Base-by-base conservation (phyloP, 2,888 invertebrate genomes). In the Harpalus rufipes region DNA sequence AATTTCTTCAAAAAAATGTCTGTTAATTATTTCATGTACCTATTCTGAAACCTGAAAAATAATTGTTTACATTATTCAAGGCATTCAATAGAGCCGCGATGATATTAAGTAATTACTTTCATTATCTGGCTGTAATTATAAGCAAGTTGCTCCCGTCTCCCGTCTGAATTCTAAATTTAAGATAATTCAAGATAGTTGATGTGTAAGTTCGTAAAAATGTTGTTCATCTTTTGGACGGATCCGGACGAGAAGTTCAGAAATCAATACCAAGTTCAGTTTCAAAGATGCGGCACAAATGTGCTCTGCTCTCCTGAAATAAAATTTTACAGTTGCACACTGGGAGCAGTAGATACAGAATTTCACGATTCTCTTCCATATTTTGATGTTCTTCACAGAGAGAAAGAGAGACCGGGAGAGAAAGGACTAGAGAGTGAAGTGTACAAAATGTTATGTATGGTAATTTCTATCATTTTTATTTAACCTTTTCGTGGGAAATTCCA, bases 201-300 rank as follows among this genome's bases (percentile, higher is more conserved):
- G 41, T 78, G 78, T 78, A 78, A 58, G 18, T 74, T 74, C 12
- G 74, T 44, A 74, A 74, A 74, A 74, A 51, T 74, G 74, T 74
- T 78, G 78, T 78, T 80, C 80, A 61, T 80, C 61, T 61, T 79
- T 80, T 61, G 80, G 61, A 80, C 80, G 61, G 41, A 80, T 80
- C 61, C 80, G 59, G 59, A 41, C 80, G 41, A 61, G 61, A 61
- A 80, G 61, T 80, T 80, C 80, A 80, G 80, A 80, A 80, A 80
- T 80, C 80, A 80, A 80, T 80, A 80, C 80, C 14, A 61, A 80
- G 80, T 80, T 61, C 61, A 80, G 80, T 80, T 80, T 80, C 58
- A 80, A 80, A 80, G 80, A 80, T 80, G 80, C 80, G 80, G 80
- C 80, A 80, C 80, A 32, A 80, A 41, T 61, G 61, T 61, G 39